Percentiles rank a stretch among this genome's conserved stretches.
phyloP scores from a whole-genome alignment of 2,888 invertebrate species.

The Rotaria magnacalcarata region DNA sequence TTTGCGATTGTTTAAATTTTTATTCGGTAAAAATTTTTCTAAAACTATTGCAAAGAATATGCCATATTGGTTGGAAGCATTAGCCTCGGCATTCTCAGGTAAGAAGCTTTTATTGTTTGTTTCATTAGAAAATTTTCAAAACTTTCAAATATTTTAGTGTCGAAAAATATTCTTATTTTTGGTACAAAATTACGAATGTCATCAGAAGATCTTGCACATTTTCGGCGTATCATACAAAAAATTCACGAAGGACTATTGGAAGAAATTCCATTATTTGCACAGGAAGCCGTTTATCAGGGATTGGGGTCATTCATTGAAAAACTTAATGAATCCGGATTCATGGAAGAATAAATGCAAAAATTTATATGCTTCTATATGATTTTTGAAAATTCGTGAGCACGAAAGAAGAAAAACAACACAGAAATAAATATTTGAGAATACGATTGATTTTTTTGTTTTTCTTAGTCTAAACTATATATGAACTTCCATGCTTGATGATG shows the following conservation, averaged over 20 bases:
- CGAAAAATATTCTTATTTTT: not conserved
- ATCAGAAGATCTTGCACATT: not conserved
- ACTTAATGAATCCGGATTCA: slow-evolving; percentile 5
- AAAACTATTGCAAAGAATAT: not conserved
- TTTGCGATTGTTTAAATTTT: slow-evolving; percentile 38
- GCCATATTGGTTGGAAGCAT: not conserved
- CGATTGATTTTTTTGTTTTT: not conserved
- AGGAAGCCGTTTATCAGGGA: slow-evolving; percentile 27
- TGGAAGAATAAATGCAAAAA: not conserved
- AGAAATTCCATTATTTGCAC: not conserved
- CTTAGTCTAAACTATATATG: no score
- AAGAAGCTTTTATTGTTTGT: not conserved
- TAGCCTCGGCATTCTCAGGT: slow-evolving; percentile 31
- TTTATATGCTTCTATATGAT: not conserved
- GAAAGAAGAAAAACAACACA: no score
- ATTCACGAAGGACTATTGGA: slow-evolving; percentile 13
- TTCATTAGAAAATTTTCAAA: no score
- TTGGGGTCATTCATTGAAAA: not conserved
- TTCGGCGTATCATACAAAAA: not conserved
- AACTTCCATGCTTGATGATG: no score
- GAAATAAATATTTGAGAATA: not conserved
- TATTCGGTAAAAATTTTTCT: slow-evolving; percentile 41
- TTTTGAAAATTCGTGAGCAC: not conserved
- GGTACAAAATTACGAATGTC: not conserved
- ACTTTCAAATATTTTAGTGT: not conserved